Percentiles rank a stretch among this genome's conserved stretches.
phyloP scores from a whole-genome alignment of 2,888 invertebrate species.

The Lasius fuliginosus region DNA sequence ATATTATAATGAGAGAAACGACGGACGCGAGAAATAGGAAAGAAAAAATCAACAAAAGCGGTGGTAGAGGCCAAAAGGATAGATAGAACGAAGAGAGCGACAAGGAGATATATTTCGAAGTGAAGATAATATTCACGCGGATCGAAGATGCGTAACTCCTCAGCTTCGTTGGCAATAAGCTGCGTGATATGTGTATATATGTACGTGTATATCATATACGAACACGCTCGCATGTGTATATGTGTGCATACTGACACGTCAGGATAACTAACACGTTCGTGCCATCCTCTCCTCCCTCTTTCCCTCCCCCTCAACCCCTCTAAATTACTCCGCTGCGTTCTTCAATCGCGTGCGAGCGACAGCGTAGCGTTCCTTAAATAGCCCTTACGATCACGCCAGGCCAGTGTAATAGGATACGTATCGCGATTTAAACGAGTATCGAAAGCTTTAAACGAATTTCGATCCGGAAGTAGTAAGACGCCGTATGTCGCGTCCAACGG shows the following conservation, averaged over 20 bases:
- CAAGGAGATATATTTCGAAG: constrained; percentile 4
- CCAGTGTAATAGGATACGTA: constrained; percentile 61
- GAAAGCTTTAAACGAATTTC: constrained; percentile 31
- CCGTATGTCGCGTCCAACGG: constrained; percentile 15
- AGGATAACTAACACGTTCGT: constrained; percentile 69
- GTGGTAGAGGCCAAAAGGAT: neutral
- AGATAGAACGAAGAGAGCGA: neutral
- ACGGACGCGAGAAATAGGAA: neutral
- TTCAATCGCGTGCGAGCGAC: constrained; percentile 32
- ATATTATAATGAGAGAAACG: neutral
- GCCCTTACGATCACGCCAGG: constrained; percentile 51
- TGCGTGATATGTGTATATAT: constrained; percentile 67
- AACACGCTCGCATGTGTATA: constrained; percentile 63
- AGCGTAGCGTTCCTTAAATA: constrained; percentile 58
- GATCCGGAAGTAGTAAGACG: constrained; percentile 20
- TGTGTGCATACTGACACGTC: constrained; percentile 68
- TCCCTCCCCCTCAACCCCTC: neutral
- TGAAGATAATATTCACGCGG: constrained; percentile 25
- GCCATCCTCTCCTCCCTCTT: constrained; percentile 22
- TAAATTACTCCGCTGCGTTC: neutral
- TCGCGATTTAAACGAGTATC: constrained; percentile 63
- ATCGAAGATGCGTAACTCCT: constrained; percentile 56
- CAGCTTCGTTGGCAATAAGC: constrained; percentile 67
- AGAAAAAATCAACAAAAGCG: neutral
- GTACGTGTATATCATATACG: constrained; percentile 64